phyloP scores from a whole-genome alignment of 2,113 vertebrate species.

The Dromaius novaehollandiae region DNA sequence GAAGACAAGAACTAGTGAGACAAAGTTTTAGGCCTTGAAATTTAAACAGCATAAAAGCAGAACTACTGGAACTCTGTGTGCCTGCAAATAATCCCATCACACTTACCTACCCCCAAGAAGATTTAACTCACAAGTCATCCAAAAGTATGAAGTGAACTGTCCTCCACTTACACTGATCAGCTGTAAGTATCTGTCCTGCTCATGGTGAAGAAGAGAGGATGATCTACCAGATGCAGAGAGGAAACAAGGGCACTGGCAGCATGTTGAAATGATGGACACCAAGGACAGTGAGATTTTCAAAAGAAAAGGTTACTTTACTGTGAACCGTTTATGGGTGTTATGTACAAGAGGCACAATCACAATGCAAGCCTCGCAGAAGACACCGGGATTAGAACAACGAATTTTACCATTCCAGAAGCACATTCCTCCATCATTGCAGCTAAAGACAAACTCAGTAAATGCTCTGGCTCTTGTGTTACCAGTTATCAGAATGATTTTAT shows the following conservation, averaged over 20 bases:
- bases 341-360: background rate
- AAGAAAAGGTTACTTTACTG: background rate
- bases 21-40: background rate
- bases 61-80: background rate
- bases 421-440: background rate
- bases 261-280: background rate
- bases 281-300: background rate
- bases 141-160: background rate
- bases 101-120: background rate
- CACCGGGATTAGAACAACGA: background rate
- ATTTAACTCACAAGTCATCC: background rate
- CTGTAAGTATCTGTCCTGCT: background rate
- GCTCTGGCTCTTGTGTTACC: background rate
- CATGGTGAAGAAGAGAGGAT: background rate
- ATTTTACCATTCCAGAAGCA: background rate
- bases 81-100: background rate
- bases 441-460: background rate
- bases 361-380: rapidly evolving
- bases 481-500: background rate
- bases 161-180: background rate
- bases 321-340: background rate
- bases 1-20: background rate
- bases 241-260: background rate
- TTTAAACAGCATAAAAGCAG: no score
- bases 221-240: background rate